phyloP scores from a whole-genome alignment of 2,888 invertebrate species.

The Chaetogeoica ovagalla region DNA sequence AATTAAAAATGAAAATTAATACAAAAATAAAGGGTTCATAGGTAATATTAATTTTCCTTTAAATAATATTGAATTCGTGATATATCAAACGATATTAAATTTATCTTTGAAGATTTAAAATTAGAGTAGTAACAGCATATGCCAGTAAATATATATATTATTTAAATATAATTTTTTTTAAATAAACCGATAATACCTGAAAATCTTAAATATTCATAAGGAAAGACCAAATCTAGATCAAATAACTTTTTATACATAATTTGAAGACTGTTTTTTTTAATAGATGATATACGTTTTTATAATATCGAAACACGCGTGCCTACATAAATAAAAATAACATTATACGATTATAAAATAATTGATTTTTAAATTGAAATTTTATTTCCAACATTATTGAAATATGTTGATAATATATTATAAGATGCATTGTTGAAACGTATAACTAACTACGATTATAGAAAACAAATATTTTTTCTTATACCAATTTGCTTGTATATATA shows the following conservation, averaged over 20 bases:
- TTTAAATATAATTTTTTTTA: too few relatives aligned
- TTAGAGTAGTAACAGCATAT: too few relatives aligned
- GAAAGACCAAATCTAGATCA: neutral
- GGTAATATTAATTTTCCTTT: too few relatives aligned
- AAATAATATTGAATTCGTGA: too few relatives aligned
- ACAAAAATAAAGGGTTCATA: too few relatives aligned
- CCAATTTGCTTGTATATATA: neutral
- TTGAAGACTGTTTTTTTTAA: neutral
- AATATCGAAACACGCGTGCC: too few relatives aligned
- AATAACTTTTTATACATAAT: neutral
- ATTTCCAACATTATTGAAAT: neutral
- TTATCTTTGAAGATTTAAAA: too few relatives aligned
- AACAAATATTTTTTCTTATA: neutral
- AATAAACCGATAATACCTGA: too few relatives aligned
- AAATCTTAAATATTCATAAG: neutral
- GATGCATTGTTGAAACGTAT: neutral
- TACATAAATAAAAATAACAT: neutral
- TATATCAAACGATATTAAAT: too few relatives aligned
- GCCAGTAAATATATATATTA: too few relatives aligned
- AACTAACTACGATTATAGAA: neutral
- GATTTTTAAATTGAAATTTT: slow-evolving; percentile 4
- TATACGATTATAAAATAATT: neutral
- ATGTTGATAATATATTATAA: too few relatives aligned
- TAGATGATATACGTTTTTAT: neutral
- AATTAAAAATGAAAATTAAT: too few relatives aligned